A percentile compares a stretch with the other conserved stretches of the same genome.
These are phyloP conservation scores for Hirundichthys speculiger DNA, from an alignment of 2,113 vertebrate genomes.

Conservation along the genomic window DNA sequence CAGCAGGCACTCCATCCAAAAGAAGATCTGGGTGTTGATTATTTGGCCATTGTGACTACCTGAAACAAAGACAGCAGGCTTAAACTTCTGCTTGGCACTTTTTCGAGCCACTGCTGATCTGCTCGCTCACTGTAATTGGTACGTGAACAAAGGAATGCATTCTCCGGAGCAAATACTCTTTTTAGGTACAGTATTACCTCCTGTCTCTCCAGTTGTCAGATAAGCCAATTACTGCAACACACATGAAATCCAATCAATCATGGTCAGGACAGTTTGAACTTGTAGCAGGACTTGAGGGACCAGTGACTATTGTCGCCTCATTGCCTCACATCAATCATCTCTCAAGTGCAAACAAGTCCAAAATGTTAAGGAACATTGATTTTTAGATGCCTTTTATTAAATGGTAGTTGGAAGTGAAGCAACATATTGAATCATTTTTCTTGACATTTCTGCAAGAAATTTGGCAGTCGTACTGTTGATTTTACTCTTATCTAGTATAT, in stretches of 20 bases:
- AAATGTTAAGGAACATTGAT: conserved; percentile 18
- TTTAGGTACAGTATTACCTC: conserved; percentile 15
- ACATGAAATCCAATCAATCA: conserved; percentile 52
- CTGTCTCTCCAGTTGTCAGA: conserved; percentile 45
- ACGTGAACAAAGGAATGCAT: conserved; percentile 47
- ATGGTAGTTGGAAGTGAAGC: conserved; percentile 8
- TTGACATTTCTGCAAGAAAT: neutral
- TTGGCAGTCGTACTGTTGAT: no score
- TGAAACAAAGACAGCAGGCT: conserved; percentile 14
- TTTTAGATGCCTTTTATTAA: conserved; percentile 3
- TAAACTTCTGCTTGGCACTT: conserved; percentile 16
- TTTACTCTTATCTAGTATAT: no score
- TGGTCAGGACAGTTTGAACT: conserved; percentile 52
- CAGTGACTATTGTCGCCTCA: neutral
- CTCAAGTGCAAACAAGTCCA: conserved; percentile 29
- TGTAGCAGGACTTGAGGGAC: conserved; percentile 53
- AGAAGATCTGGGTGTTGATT: conserved; percentile 4
- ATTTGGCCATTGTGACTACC: conserved; percentile 3
- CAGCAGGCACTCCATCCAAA: neutral
- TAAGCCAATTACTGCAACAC: conserved; percentile 57
- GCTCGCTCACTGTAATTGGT: conserved; percentile 57
- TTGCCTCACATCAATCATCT: conserved; percentile 55
- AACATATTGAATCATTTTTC: conserved; percentile 15
- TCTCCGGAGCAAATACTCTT: conserved; percentile 43
- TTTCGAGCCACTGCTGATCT: conserved; percentile 4